These are phyloP conservation scores for Cylloceria caligata DNA, from an alignment of 2,888 invertebrate genomes.

Conservation along the genomic window DNA sequence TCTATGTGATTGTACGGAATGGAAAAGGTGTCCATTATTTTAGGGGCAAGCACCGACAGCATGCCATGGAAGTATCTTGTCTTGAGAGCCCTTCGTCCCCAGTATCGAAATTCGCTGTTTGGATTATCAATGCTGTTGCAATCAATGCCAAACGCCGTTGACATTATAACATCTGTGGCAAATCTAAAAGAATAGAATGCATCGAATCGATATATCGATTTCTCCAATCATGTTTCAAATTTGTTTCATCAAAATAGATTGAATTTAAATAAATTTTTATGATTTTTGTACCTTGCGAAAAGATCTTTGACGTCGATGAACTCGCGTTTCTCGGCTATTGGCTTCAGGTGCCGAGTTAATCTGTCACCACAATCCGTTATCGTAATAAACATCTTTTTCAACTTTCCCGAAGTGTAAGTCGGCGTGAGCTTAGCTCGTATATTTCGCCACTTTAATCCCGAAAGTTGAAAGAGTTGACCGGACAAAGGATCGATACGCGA, in stretches of 20 bases:
- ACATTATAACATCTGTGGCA: slow-evolving; percentile 77
- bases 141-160: slow-evolving; percentile 74
- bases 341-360: slow-evolving; percentile 60
- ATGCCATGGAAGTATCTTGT: neutral
- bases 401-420: slow-evolving; percentile 82
- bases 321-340: slow-evolving; percentile 28
- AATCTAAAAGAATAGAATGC: slow-evolving; percentile 68
- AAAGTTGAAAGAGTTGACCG: slow-evolving; percentile 75
- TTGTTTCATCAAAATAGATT: neutral
- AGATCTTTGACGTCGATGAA: slow-evolving; percentile 70
- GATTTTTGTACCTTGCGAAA: slow-evolving; percentile 69
- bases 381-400: slow-evolving; percentile 79
- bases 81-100: slow-evolving; percentile 74
- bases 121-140: slow-evolving; percentile 68
- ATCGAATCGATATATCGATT: too few species aligned
- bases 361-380: slow-evolving; percentile 75
- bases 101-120: slow-evolving; percentile 75
- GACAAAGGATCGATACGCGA: slow-evolving; percentile 77
- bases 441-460: slow-evolving; percentile 80
- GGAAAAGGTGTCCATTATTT: slow-evolving; percentile 72
- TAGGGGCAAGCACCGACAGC: slow-evolving; percentile 71
- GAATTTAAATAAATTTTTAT: neutral
- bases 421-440: slow-evolving; percentile 81
- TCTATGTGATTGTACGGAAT: slow-evolving; percentile 70
- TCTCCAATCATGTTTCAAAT: too few species aligned